Evolutionary conservation across 2,888 invertebrate genomes (phyloP).

Genomic region (Malthinus flaveolus): DNA sequence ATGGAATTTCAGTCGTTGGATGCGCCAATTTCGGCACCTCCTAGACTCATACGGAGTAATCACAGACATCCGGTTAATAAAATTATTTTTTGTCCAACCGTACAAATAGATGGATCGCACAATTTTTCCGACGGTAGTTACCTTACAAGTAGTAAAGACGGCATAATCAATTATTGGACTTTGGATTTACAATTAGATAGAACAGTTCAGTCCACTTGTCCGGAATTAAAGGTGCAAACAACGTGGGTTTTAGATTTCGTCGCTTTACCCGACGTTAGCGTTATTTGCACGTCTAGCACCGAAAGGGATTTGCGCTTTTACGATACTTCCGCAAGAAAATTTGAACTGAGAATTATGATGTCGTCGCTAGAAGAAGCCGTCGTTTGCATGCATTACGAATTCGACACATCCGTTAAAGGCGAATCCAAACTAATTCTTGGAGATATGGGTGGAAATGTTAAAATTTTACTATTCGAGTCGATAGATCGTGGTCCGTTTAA

Average conservation of each 20-base stretch:
- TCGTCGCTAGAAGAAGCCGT: constrained; percentile 66
- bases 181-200: constrained; percentile 68
- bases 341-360: constrained; percentile 71
- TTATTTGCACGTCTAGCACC: constrained; percentile 76
- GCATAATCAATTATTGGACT: constrained; percentile 78
- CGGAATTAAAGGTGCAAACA: constrained; percentile 61
- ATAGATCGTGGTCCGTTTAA: constrained; percentile 70
- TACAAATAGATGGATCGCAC: constrained; percentile 59
- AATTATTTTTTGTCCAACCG: constrained; percentile 66
- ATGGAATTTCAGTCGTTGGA: constrained; percentile 65
- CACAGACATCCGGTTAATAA: constrained; percentile 71
- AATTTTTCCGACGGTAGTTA: constrained; percentile 70
- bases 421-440: constrained; percentile 71
- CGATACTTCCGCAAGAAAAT: constrained; percentile 74
- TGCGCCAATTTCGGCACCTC: constrained; percentile 64
- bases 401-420: constrained; percentile 59
- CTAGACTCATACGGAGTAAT: constrained; percentile 63
- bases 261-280: constrained; percentile 75
- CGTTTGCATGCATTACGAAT: constrained; percentile 64
- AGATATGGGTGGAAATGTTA: constrained; percentile 73
- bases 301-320: constrained; percentile 81
- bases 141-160: constrained; percentile 76
- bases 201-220: constrained; percentile 65
- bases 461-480: constrained; percentile 65
- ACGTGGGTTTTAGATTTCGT: constrained; percentile 78